Evolutionary conservation across 2,888 invertebrate species (phyloP), one percentile per base, ranked within the genome.

Genomic region (Crossocerus cetratus): DNA sequence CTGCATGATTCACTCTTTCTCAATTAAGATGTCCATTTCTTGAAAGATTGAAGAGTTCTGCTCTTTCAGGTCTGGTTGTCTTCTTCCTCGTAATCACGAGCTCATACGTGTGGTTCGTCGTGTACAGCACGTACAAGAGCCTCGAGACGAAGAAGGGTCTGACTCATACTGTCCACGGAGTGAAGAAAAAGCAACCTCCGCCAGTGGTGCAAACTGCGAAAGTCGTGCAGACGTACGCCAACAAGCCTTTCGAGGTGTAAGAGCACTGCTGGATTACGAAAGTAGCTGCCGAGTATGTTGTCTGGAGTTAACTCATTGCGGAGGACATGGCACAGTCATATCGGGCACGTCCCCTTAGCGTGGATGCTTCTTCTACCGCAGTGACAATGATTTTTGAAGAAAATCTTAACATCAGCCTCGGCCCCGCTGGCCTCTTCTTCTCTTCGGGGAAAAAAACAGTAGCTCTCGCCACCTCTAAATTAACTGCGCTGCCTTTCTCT

Each of bases 51-150:
- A 8, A 16, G 2, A 59, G 16, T 16, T 59, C 49, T 14, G 22
- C 22, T 14, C 23, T 83, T 82, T 5, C 73, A 89, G 89, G 87
- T 42, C 63, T 88, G 13, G 66, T 87, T 54, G 80, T 86, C 3
- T 69, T 87, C 2, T 72, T 82, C n/a, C 68, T 86, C 14, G 84
- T 86, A 5, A 76, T 84, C 18, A 72, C 86, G 18, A 84, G 86
- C 59, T 85, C 90, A 69, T 90, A 90, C 81, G 79, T 88, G 65
- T 91, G 90, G 89, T 85, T 91, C 56, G 89, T 90, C 5, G 91
- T 91, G 2, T 91, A 91, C 81, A 91, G 91, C 58, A 88, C 89
- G 57, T 91, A 91, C 76, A 86, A 89, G 65, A 88, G 87, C 68
- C 83, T 91, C 42, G 89, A 90, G 44, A 82, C 84, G 23, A 89